phyloP scores from a whole-genome alignment of 2,113 vertebrate genomes.

The Aythya baeri region DNA sequence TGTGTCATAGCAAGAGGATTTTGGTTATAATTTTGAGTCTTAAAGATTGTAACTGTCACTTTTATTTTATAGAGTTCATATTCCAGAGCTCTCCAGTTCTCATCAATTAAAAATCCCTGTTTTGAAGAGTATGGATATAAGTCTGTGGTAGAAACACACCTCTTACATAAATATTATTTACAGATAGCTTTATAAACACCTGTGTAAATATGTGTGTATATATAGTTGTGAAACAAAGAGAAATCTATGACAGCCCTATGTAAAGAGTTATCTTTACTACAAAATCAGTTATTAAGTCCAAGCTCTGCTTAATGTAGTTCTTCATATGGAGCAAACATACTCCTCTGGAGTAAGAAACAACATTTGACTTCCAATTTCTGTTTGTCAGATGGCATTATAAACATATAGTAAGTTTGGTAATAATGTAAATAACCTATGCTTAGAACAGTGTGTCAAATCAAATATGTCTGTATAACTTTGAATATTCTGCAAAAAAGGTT shows the following conservation, averaged over 20 bases:
- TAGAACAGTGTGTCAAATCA: fast-evolving
- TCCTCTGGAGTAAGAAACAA: not conserved
- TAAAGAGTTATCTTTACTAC: not conserved
- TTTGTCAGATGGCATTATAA: not conserved
- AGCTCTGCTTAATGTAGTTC: not conserved
- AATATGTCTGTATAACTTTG: fast-evolving
- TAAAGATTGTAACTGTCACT: not conserved
- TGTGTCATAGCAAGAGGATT: not conserved
- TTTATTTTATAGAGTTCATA: not conserved
- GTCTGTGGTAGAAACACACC: not conserved
- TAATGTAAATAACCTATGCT: not conserved
- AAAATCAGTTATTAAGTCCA: not conserved
- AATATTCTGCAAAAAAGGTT: not conserved
- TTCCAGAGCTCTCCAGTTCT: not conserved
- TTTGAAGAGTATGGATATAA: not conserved
- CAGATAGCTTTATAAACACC: not conserved
- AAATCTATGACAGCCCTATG: not conserved
- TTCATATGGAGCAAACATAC: not conserved
- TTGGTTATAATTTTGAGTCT: not conserved
- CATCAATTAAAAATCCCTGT: not conserved
- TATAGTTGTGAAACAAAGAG: not conserved
- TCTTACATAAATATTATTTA: not conserved
- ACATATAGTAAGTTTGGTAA: not conserved
- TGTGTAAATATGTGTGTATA: no score
- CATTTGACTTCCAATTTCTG: not conserved